phyloP scores from a whole-genome alignment of 2,797 vertebrate species.

The Cichlasoma orientale region DNA sequence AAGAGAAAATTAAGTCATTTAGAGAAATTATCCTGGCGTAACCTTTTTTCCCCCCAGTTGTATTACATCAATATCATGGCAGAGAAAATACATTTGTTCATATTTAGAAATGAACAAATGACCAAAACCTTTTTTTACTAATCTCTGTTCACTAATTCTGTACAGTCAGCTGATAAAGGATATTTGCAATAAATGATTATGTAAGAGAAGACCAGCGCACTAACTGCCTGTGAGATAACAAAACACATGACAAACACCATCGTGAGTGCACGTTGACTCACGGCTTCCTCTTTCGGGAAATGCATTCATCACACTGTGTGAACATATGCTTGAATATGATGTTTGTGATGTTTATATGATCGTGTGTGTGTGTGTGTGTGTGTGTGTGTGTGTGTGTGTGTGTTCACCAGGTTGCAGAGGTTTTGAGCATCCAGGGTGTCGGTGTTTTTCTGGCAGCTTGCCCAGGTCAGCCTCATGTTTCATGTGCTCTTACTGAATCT shows the following conservation, averaged over 20 bases:
- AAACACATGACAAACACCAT: neutral
- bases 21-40: neutral
- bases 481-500: neutral
- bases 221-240: neutral
- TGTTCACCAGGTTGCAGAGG: constrained; percentile 79
- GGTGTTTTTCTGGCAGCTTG: constrained; percentile 81
- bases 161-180: neutral
- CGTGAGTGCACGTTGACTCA: neutral
- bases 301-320: neutral
- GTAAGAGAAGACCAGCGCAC: neutral
- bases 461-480: constrained; percentile 73
- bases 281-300: constrained; percentile 6
- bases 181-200: neutral
- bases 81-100: neutral
- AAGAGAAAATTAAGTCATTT: neutral
- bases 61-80: neutral
- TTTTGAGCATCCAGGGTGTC: constrained; percentile 83
- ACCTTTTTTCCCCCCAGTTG: neutral
- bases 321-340: neutral
- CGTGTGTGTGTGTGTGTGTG: neutral
- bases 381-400: neutral
- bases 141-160: neutral
- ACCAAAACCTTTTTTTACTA: neutral
- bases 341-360: neutral
- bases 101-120: neutral